A percentile compares a stretch with the other conserved stretches of the same genome.
Conservation (phyloP, 2,888 invertebrate species). For the Macrosiphum euphorbiae region DNA sequence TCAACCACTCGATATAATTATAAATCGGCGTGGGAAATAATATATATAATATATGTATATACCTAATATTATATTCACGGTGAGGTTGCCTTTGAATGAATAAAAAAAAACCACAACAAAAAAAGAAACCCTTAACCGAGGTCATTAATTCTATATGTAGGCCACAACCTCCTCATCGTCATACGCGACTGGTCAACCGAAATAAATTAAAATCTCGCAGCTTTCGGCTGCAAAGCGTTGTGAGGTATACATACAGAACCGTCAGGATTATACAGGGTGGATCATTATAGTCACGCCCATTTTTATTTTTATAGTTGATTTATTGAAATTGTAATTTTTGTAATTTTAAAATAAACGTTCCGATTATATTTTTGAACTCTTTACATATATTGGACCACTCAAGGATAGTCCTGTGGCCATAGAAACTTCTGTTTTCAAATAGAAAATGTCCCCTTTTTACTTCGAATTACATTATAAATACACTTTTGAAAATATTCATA, state of each 20-base stretch:
- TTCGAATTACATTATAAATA: too few relatives aligned
- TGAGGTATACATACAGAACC: neutral
- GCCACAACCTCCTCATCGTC: neutral
- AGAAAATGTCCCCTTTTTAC: neutral
- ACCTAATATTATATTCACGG: neutral
- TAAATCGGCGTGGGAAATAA: neutral
- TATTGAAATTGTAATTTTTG: neutral
- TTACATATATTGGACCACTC: neutral
- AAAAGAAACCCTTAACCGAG: neutral
- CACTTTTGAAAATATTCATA: too few relatives aligned
- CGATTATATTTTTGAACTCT: neutral
- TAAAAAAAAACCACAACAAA: neutral
- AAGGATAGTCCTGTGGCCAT: neutral
- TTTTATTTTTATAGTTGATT: neutral
- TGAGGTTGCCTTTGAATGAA: neutral
- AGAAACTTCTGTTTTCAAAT: neutral
- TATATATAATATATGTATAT: too few relatives aligned
- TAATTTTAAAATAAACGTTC: neutral
- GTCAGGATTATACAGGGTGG: neutral
- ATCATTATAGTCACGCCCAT: neutral
- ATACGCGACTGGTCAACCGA: neutral
- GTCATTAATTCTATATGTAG: neutral
- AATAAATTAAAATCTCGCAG: constrained; percentile 24
- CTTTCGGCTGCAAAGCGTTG: neutral
- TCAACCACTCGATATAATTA: neutral